Evolutionary conservation across 2,888 invertebrate species (phyloP), one percentile per base, ranked within the genome.

Genomic region (Sesia bembeciformis): DNA sequence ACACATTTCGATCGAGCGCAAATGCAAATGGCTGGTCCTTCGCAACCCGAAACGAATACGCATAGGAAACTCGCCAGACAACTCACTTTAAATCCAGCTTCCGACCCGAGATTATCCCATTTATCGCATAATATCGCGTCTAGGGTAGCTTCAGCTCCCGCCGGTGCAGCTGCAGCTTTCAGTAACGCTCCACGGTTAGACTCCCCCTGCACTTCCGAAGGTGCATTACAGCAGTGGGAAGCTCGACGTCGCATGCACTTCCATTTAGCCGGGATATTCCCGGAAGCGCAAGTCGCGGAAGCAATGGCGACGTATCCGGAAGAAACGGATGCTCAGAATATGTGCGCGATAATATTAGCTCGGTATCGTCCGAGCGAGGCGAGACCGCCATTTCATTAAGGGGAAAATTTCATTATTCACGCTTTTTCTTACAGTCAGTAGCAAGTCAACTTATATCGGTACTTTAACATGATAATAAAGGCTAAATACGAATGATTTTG

Each of bases 221-320:
- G 90, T 58, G 90, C 84, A 58, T 69, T 91, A 56, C 88, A 84
- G 56, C 81, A 86, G 61, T 83, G 85, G 84, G 96, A 96, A 67
- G 93, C 94, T 38, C 91, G 97, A 0, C 90, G 94, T 40, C 92
- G 93, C 63, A 87, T 97, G 72, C 96, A 95, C 78, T 97, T 94
- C 81, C 97, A 97, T 79, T 87, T 98, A 60, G 93, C 96, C n/a
- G 95, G 95, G 54, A 93, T 98, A 56, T 98, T 98, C 82, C 97
- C 97, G 0, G 95, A 96, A 70, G 94, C 95, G 62, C 95, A 96
- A 72, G 98, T 98, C n/a, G 92, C 93, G 53, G 93, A 94, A 53
- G 97, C 95, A 0, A 96, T 98, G 95, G 93, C 94, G 59, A 88
- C 94, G 62, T 94, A 96, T 83, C 98, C 98, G 0, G 95, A 96